These are phyloP conservation scores for Chionomys nivalis DNA, from an alignment of 2,113 vertebrate genomes.

Conservation along the genomic window DNA sequence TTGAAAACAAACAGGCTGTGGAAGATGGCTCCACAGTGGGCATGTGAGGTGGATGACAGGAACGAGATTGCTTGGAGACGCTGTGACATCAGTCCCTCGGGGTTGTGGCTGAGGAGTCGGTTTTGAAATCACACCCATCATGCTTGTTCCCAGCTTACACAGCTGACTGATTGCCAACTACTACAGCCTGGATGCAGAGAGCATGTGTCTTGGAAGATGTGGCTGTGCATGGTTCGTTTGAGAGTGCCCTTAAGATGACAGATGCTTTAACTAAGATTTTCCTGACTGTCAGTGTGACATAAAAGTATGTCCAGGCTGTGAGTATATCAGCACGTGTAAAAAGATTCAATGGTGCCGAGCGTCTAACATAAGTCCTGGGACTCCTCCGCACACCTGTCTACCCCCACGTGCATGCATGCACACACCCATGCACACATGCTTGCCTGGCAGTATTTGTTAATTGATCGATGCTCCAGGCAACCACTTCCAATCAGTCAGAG, in stretches of 20 bases:
- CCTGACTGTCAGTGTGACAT: too few relatives aligned
- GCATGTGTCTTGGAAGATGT: neutral
- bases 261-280: neutral
- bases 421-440: neutral
- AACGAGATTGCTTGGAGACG: neutral
- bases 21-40: neutral
- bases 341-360: neutral
- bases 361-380: neutral
- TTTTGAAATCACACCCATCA: neutral
- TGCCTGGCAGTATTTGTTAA: slow-evolving; percentile 38
- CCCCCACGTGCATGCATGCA: neutral
- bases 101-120: neutral
- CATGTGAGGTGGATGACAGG: neutral
- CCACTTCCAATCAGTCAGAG: slow-evolving; percentile 69
- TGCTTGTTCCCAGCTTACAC: neutral
- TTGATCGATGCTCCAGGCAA: slow-evolving; percentile 34
- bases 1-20: neutral
- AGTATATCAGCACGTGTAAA: neutral
- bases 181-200: neutral
- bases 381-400: neutral
- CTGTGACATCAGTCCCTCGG: neutral
- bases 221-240: neutral
- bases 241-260: neutral
- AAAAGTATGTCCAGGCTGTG: neutral
- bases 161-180: neutral